Base-by-base conservation (phyloP, 2,888 invertebrate genomes). In the Oxyteleia sp. region DNA sequence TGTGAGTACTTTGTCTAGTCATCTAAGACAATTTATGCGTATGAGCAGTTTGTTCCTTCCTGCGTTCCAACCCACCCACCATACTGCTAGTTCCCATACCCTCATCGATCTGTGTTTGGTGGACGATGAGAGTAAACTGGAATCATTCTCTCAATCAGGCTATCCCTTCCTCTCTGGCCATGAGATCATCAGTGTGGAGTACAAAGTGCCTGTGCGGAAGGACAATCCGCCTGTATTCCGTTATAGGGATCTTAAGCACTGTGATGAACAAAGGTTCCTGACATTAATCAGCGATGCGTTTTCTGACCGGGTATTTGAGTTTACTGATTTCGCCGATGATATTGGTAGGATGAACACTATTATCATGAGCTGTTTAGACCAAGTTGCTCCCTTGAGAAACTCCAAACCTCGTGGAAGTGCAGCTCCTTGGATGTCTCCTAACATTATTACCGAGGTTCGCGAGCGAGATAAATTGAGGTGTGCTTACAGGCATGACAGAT, bases 41-140 rank as follows among this genome's bases (percentile, higher is more conserved):
- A 7, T 7, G 0, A n/a, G 11, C 7, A 18, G 13, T 5, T 32
- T 55, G n/a, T 35, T 10, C 20, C 8, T 18, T 1, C 11, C 10
- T 1, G 16, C 15, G 11, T 2, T 7, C 7, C 5, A 13, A 4
- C 16, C 57, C n/a, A 57, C 38, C 1, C 57, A 57, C 13, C 57
- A 57, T 38, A 38, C 16, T 1, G 8, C 16, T 8, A 5, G 7
- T 2, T 38, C 38, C 15, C 38, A 57, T 15, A 35, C 57, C 10
- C 16, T 35, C 2, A 16, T 57, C 7, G 57, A 57, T 38, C n/a
- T 57, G 5, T 57, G 57, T 38, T 13, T 57, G 2, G 2, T 2
- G 4, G n/a, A n/a, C 10, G 10, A 35, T 11, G 2, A 7, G 4
- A 10, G 10, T n/a, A 35, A 35, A 35, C 5, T 35, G 10, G 10